A percentile compares a stretch with the other conserved stretches of the same genome.
Evolutionary conservation across 2,113 vertebrate species (phyloP).

Genomic region (Siniperca knerii): DNA sequence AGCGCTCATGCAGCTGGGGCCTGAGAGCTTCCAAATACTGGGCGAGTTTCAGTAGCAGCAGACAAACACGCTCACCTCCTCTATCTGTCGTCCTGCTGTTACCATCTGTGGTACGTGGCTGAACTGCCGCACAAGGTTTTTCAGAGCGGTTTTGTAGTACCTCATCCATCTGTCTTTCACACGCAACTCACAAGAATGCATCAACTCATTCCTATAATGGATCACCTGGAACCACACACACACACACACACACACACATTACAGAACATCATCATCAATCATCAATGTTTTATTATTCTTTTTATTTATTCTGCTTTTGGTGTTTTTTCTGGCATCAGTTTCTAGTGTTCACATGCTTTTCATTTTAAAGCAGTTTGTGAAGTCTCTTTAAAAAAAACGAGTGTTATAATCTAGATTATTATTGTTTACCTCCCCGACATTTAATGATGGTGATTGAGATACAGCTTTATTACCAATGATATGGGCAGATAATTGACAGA

Average conservation of each 20-base stretch:
- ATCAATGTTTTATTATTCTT: background rate
- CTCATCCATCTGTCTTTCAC: conserved; percentile 77
- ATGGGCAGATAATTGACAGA: too few species aligned
- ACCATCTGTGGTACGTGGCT: conserved; percentile 59
- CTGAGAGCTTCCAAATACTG: rapidly evolving
- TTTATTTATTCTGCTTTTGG: background rate
- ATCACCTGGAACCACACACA: conserved; percentile 75
- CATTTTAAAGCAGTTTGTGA: too few species aligned
- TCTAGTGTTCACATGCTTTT: too few species aligned
- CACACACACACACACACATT: background rate
- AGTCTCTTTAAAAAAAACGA: too few species aligned
- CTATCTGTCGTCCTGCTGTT: conserved; percentile 60
- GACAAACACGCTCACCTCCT: conserved; percentile 44
- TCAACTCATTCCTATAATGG: conserved; percentile 80
- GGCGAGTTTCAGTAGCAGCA: rapidly evolving
- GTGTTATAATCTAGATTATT: too few species aligned
- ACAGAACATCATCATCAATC: background rate
- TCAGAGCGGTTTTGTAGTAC: conserved; percentile 59
- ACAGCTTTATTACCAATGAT: too few species aligned
- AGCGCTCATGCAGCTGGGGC: background rate
- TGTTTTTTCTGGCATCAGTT: too few species aligned
- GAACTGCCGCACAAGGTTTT: conserved; percentile 66
- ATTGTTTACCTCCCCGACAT: too few species aligned
- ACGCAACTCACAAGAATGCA: conserved; percentile 81
- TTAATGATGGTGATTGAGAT: too few species aligned